These are phyloP conservation scores for Drosophila navojoa DNA, from an alignment of 1,140 invertebrate species.

Conservation along the genomic window DNA sequence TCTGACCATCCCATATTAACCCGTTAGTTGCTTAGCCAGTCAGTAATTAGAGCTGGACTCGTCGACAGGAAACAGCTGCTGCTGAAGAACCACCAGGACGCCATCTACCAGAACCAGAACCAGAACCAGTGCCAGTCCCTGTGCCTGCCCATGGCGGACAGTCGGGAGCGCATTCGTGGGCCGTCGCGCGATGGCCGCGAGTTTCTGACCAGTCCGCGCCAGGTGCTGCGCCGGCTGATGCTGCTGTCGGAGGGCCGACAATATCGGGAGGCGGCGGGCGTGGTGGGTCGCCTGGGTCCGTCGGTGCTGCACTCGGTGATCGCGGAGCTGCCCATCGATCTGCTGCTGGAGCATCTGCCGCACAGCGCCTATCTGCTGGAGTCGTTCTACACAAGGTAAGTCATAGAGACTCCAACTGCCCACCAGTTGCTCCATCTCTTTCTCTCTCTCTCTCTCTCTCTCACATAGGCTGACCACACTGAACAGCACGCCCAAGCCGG, in stretches of 20 bases:
- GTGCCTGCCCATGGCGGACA: slow-evolving; percentile 85
- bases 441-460: not conserved
- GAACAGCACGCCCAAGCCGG: slow-evolving; percentile 86
- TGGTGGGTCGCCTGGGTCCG: slow-evolving; percentile 89
- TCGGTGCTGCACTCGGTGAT: slow-evolving; percentile 89
- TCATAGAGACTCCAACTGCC: not conserved
- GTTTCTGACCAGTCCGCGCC: slow-evolving; percentile 89
- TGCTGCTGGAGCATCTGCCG: slow-evolving; percentile 94
- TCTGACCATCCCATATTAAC: slow-evolving; percentile 35
- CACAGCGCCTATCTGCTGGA: slow-evolving; percentile 93
- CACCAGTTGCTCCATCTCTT: too few relatives aligned
- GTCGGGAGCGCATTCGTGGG: slow-evolving; percentile 85
- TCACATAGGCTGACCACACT: slow-evolving; percentile 85
- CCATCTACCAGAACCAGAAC: slow-evolving; percentile 43
- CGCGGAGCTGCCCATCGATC: slow-evolving; percentile 92
- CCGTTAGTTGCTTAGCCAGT: slow-evolving; percentile 13
- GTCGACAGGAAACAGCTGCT: slow-evolving; percentile 71
- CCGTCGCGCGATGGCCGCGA: slow-evolving; percentile 84
- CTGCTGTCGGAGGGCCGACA: slow-evolving; percentile 91
- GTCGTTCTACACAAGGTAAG: slow-evolving; percentile 91
- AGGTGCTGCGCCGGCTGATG: slow-evolving; percentile 89
- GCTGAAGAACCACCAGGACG: slow-evolving; percentile 79
- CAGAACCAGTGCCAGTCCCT: slow-evolving; percentile 37
- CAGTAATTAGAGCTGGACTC: slow-evolving; percentile 27
- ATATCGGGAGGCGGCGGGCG: slow-evolving; percentile 91